phyloP scores from a whole-genome alignment of 2,113 vertebrate genomes.

The Menura novaehollandiae region DNA sequence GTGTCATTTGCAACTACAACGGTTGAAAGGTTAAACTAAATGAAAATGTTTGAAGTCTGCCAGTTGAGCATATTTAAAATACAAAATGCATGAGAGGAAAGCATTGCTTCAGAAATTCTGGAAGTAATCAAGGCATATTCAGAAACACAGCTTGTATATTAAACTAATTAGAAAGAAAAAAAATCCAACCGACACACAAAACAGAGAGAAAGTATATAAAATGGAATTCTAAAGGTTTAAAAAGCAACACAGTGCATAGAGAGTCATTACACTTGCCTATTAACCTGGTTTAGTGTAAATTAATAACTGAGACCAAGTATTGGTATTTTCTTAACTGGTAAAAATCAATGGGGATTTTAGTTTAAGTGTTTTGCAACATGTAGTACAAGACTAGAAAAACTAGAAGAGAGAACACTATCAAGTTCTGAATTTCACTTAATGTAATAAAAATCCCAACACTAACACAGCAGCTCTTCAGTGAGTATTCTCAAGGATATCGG shows the following conservation, averaged over 20 bases:
- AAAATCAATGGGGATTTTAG: neutral
- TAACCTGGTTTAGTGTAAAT: neutral
- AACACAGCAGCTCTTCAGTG: neutral
- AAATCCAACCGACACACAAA: neutral
- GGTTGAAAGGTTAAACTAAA: neutral
- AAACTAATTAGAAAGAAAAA: neutral
- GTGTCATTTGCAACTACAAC: neutral
- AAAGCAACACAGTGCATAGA: neutral
- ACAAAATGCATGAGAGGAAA: neutral
- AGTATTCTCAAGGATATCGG: neutral
- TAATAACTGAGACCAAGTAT: neutral
- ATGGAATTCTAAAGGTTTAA: neutral
- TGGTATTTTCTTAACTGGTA: neutral
- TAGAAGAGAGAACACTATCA: neutral
- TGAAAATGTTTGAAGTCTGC: neutral
- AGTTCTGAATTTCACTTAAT: neutral
- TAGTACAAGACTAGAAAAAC: neutral
- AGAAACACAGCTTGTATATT: neutral
- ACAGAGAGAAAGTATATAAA: neutral
- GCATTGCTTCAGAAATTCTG: neutral
- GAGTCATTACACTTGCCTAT: neutral
- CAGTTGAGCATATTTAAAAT: neutral
- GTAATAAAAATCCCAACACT: neutral
- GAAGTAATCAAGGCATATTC: neutral
- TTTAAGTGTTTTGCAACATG: neutral